phyloP scores from a whole-genome alignment of 2,797 vertebrate genomes.

The Myiothlypis coronata region DNA sequence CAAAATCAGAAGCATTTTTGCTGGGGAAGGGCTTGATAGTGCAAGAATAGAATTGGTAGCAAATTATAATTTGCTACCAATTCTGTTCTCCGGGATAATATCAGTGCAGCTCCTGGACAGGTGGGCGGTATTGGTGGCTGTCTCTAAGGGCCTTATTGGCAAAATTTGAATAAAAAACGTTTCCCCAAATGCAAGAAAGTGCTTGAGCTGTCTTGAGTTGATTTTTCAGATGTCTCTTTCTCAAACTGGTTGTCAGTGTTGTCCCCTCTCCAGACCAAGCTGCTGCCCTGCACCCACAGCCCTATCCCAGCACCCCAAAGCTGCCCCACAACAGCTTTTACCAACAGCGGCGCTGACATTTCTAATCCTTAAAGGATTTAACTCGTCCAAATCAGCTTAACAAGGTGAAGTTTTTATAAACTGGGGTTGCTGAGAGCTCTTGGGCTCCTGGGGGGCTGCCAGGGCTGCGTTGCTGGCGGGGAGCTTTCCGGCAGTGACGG shows the following conservation, averaged over 20 bases:
- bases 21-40: neutral
- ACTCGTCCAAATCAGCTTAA: constrained; percentile 24
- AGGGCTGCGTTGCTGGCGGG: fast-evolving
- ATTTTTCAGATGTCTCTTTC: neutral
- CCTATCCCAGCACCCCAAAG: neutral
- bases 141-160: fast-evolving
- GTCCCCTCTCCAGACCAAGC: neutral
- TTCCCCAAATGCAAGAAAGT: neutral
- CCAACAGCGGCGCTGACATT: fast-evolving
- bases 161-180: neutral
- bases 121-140: fast-evolving
- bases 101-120: fast-evolving
- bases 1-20: neutral
- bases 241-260: neutral
- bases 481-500: fast-evolving
- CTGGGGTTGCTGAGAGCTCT: neutral
- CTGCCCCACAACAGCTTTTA: neutral
- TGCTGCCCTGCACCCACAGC: fast-evolving
- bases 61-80: neutral
- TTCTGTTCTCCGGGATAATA: neutral
- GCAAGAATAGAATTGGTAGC: neutral
- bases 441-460: neutral
- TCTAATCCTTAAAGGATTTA: constrained; percentile 35
- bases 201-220: neutral
- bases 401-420: constrained; percentile 16